Conservation (phyloP, 2,888 invertebrate species). For the Phortica okadai region DNA sequence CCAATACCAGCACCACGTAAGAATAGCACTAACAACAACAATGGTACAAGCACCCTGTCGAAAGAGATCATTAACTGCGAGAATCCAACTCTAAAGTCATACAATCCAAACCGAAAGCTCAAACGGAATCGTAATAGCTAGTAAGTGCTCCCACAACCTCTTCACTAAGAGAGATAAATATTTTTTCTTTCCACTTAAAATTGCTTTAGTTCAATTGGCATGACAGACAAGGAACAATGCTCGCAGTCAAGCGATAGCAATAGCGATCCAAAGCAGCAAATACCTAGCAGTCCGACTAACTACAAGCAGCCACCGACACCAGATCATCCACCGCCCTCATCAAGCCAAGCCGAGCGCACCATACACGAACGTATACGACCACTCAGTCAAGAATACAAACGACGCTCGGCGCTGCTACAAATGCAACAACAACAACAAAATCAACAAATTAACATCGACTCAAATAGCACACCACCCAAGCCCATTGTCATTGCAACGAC, state of each 20-base stretch:
- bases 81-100: constrained; percentile 71
- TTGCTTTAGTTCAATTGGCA: constrained; percentile 53
- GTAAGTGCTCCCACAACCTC: constrained; percentile 51
- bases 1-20: constrained; percentile 69
- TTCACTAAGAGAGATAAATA: neutral
- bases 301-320: constrained; percentile 95
- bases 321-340: constrained; percentile 95
- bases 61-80: constrained; percentile 67
- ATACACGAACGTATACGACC: constrained; percentile 94
- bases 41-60: constrained; percentile 55
- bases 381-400: constrained; percentile 86
- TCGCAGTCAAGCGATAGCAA: constrained; percentile 70
- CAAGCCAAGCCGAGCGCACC: constrained; percentile 90
- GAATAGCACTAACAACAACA: neutral
- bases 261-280: constrained; percentile 73
- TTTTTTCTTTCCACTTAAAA: constrained; percentile 3
- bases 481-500: constrained; percentile 59
- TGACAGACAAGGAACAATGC: constrained; percentile 53
- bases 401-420: constrained; percentile 66
- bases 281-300: constrained; percentile 91
- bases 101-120: constrained; percentile 75
- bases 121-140: constrained; percentile 74
- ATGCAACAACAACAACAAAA: constrained; percentile 67
- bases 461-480: constrained; percentile 68
- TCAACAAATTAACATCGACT: constrained; percentile 65